Percentiles rank a stretch among this genome's conserved stretches.
Evolutionary conservation across 2,888 invertebrate species (phyloP).

Genomic region (Phragmatobia fuliginosa): DNA sequence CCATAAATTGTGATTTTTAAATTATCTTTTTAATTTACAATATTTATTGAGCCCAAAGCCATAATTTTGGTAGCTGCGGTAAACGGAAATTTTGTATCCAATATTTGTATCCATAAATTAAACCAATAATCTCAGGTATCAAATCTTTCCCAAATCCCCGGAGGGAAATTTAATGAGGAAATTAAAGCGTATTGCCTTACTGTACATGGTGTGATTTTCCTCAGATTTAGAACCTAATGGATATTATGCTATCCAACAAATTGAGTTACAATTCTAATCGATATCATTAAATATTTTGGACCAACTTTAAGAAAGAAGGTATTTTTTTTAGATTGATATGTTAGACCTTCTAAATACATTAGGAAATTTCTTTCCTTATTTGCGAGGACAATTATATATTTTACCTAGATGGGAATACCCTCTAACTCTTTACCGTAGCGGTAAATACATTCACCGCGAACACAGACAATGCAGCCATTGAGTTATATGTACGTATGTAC

Average conservation of each 20-base stretch:
- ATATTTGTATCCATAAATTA: conserved; percentile 8
- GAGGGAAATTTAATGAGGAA: background rate
- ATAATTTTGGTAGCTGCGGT: background rate
- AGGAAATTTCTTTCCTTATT: too few species aligned
- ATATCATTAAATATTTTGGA: too few species aligned
- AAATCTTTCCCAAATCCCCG: background rate
- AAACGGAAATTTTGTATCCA: background rate
- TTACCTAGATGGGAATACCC: too few species aligned
- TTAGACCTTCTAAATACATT: too few species aligned
- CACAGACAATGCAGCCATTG: too few species aligned
- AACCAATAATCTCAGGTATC: conserved; percentile 1
- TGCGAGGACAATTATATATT: too few species aligned
- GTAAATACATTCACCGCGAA: too few species aligned
- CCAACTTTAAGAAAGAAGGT: too few species aligned
- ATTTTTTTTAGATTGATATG: too few species aligned
- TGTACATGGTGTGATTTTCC: background rate
- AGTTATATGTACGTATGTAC: too few species aligned
- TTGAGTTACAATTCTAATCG: background rate
- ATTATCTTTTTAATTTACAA: background rate
- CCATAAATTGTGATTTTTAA: background rate
- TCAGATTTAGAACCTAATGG: background rate
- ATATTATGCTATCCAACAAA: background rate
- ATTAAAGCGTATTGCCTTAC: background rate
- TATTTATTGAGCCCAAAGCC: background rate
- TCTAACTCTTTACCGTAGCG: too few species aligned